Base-by-base conservation (phyloP, 2,113 vertebrate species). In the Dipodomys stephensi region DNA sequence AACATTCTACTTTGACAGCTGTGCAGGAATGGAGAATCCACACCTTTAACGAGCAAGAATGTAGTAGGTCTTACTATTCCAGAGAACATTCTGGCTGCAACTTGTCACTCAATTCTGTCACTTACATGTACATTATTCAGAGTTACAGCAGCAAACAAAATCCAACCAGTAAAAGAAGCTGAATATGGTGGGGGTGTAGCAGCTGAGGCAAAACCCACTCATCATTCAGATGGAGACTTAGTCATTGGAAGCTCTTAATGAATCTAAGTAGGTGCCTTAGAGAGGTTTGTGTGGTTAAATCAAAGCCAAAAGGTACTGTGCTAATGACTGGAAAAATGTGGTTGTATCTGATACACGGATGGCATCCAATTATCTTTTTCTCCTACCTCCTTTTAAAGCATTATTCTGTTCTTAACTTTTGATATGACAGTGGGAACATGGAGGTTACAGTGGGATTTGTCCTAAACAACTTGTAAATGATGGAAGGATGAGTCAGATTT, bases 381-480 rank as follows among this genome's bases (percentile, higher is more conserved):
- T 30, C 22, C 65, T 91, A 27, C 18, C 5, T 57, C 62, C 74
- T 27, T 65, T 90, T 72, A 82, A 89, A 89, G 32, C 69, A 73
- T 71, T 87, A 73, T 69, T 39, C 30, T 64, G 39, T 72, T 72
- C 60, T 15, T 76, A 88, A 85, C 53, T 72, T 62, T 79, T 82
- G 2, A 81, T 57, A 28, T 67, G 44, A 68, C 16, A 49, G 62
- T 67, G n/a, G 46, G 53, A 73, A 76, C 25, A 20, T 15, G 53
- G 19, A 25, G 30, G 19, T 90, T 44, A 74, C 57, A 57, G 27
- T 65, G 10, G 77, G 46, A 62, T 78, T n/a, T 85, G 35, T 28
- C 30, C 76, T 83, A 15, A 92, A 88, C 23, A 91, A 92, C 71
- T 35, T 53, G 65, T 65, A 87, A 81, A 92, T 62, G 39, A 94